phyloP scores from a whole-genome alignment of 2,888 invertebrate species.

The Chaetoderma sp. region DNA sequence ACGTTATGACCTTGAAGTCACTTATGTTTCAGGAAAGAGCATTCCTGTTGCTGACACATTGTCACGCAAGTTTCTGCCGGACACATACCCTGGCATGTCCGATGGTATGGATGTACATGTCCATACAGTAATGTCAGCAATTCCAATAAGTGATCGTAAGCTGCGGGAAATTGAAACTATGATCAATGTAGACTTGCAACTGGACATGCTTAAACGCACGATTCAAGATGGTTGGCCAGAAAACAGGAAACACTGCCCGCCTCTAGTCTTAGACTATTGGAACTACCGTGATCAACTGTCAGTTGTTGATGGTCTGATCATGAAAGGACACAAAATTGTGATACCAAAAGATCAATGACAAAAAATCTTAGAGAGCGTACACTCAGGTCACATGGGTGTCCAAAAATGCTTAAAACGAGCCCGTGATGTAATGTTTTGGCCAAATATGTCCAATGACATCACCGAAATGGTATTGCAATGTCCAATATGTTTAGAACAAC shows the following conservation, averaged over 20 bases:
- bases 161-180: not conserved
- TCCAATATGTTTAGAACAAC: conserved; percentile 14
- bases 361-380: conserved; percentile 19
- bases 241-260: conserved; percentile 3
- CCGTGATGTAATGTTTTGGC: conserved; percentile 24
- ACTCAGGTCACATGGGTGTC: conserved; percentile 16
- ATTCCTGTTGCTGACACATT: conserved; percentile 23
- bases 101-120: no score
- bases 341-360: conserved; percentile 13
- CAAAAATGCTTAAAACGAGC: conserved; percentile 26
- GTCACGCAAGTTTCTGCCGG: conserved; percentile 21
- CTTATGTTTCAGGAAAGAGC: conserved; percentile 13
- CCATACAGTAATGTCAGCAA: no score
- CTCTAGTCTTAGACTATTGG: conserved; percentile 19
- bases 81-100: no score
- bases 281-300: conserved; percentile 21
- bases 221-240: conserved; percentile 22
- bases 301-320: conserved; percentile 27
- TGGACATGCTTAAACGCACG: conserved; percentile 14
- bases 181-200: conserved; percentile 6
- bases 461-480: not conserved
- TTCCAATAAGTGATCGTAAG: not conserved
- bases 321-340: conserved; percentile 28
- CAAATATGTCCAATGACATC: conserved; percentile 30
- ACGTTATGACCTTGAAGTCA: not conserved